Evolutionary conservation across 1,140 invertebrate species (phyloP).

Genomic region (Orius laevigatus): DNA sequence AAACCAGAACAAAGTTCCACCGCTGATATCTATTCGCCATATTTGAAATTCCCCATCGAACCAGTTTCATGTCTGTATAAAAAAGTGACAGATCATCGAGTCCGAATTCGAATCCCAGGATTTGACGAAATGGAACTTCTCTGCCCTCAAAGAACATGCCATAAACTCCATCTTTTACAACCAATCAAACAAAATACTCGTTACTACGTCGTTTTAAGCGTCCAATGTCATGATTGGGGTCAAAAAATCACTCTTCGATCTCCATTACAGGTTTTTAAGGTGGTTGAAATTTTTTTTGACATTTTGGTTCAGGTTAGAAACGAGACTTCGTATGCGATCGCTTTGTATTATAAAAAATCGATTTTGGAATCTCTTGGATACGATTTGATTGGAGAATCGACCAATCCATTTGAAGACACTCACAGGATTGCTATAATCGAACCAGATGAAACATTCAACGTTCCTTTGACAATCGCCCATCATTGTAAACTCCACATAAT

Average conservation of each 20-base stretch:
- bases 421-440: slow-evolving; percentile 54
- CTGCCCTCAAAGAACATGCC: slow-evolving; percentile 49
- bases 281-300: neutral
- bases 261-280: slow-evolving; percentile 46
- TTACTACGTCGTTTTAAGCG: slow-evolving; percentile 50
- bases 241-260: slow-evolving; percentile 49
- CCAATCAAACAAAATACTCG: slow-evolving; percentile 45
- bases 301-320: slow-evolving; percentile 48
- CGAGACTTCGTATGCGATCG: slow-evolving; percentile 56
- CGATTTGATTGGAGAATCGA: slow-evolving; percentile 42
- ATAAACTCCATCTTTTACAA: slow-evolving; percentile 49
- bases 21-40: slow-evolving; percentile 22
- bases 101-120: slow-evolving; percentile 40
- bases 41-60: slow-evolving; percentile 31
- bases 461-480: slow-evolving; percentile 64
- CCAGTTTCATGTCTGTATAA: slow-evolving; percentile 37
- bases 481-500: slow-evolving; percentile 58
- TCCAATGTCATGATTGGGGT: slow-evolving; percentile 39
- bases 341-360: slow-evolving; percentile 53
- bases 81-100: slow-evolving; percentile 38
- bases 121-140: slow-evolving; percentile 52
- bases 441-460: slow-evolving; percentile 51
- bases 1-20: slow-evolving; percentile 15
- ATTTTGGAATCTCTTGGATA: slow-evolving; percentile 43
- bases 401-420: slow-evolving; percentile 60